phyloP scores from a whole-genome alignment of 2,113 vertebrate species.

The Anseranas semipalmata region DNA sequence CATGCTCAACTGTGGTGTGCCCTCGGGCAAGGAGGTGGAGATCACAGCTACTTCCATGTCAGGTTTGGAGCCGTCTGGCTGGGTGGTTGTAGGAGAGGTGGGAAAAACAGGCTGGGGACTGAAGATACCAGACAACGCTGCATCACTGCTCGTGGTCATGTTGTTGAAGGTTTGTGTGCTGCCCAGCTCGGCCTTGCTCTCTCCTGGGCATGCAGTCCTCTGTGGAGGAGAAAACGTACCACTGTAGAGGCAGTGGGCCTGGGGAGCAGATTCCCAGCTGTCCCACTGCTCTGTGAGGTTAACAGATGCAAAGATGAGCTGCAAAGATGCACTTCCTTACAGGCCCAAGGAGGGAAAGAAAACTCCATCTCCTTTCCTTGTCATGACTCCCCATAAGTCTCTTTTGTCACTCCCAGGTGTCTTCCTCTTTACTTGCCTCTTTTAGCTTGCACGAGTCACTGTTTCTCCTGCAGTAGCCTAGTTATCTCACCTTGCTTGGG shows the following conservation, averaged over 20 bases:
- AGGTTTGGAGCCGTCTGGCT: not conserved
- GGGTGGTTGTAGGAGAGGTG: accelerated
- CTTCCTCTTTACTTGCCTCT: not conserved
- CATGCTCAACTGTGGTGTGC: accelerated
- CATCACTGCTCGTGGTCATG: not conserved
- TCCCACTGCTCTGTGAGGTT: too few species aligned
- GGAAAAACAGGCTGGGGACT: too few species aligned
- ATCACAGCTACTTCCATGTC: not conserved
- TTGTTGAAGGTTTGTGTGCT: accelerated
- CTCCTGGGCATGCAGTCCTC: slow-evolving; percentile 22
- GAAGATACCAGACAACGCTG: not conserved
- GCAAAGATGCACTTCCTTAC: not conserved
- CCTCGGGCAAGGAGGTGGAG: not conserved
- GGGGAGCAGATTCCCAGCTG: not conserved
- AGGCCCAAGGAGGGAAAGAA: not conserved
- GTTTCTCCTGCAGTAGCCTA: not conserved
- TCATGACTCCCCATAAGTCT: not conserved
- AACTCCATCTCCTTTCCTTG: not conserved
- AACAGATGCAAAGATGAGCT: not conserved
- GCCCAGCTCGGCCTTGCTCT: not conserved
- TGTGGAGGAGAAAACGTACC: not conserved
- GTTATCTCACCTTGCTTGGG: not conserved
- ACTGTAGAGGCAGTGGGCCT: not conserved
- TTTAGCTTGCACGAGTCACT: not conserved
- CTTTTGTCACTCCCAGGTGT: not conserved